Evolutionary conservation across 1,140 invertebrate genomes (phyloP).

Genomic region (Microplitis mediator): DNA sequence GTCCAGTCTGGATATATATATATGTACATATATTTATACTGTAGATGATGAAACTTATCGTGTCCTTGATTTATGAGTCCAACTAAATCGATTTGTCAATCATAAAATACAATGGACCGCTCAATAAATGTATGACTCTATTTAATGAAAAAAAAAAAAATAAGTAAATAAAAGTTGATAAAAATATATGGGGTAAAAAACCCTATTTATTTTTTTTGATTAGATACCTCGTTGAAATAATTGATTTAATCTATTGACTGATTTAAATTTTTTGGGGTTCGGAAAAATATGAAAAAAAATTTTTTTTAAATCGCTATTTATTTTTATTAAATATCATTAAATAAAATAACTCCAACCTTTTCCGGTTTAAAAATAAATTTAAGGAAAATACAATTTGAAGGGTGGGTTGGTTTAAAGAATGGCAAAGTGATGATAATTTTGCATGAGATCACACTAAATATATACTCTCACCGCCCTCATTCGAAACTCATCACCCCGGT

Average conservation of each 20-base stretch:
- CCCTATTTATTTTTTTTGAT: too few relatives aligned
- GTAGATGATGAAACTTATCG: slow-evolving; percentile 30
- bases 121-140: too few relatives aligned
- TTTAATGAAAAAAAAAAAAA: too few relatives aligned
- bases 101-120: slow-evolving; percentile 20
- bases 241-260: too few relatives aligned
- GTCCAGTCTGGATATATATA: background rate
- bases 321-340: too few relatives aligned
- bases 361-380: slow-evolving; percentile 35
- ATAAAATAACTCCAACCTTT: background rate
- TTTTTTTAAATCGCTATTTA: too few relatives aligned
- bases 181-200: too few relatives aligned
- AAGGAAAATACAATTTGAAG: slow-evolving; percentile 29
- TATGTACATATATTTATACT: background rate
- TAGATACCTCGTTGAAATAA: too few relatives aligned
- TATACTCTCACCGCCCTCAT: background rate
- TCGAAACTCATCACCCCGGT: too few relatives aligned
- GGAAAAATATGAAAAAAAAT: too few relatives aligned
- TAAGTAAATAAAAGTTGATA: too few relatives aligned
- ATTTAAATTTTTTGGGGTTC: too few relatives aligned
- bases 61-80: slow-evolving; percentile 18
- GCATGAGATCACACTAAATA: slow-evolving; percentile 15
- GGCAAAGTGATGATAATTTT: slow-evolving; percentile 25
- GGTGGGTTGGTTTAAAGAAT: slow-evolving; percentile 18
- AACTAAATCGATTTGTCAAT: slow-evolving; percentile 41